A percentile compares a stretch with the other conserved stretches of the same genome.
These are phyloP conservation scores for Sciurus carolinensis DNA, from an alignment of 2,797 vertebrate species.

Conservation along the genomic window DNA sequence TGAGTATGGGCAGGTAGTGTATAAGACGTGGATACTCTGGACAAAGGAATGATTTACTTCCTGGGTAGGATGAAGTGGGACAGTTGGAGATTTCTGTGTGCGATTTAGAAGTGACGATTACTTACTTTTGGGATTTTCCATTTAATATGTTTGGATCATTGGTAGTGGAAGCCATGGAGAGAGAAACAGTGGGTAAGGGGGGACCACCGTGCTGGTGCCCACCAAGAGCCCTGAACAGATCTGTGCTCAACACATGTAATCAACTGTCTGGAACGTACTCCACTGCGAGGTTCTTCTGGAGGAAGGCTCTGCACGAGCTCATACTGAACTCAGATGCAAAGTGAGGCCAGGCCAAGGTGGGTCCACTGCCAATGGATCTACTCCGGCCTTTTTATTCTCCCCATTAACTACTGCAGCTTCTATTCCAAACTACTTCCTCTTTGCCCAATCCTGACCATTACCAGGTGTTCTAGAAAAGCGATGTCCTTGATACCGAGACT, in stretches of 20 bases:
- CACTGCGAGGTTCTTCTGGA: accelerated
- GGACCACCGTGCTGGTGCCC: neutral
- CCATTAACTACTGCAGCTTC: neutral
- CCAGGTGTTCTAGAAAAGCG: conserved; percentile 66
- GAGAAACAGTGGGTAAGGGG: neutral
- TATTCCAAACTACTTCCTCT: neutral
- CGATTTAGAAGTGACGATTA: neutral
- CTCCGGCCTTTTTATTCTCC: accelerated
- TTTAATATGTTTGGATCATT: neutral
- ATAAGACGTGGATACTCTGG: neutral
- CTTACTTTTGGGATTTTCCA: neutral
- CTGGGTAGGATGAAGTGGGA: too few relatives aligned
- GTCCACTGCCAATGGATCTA: neutral
- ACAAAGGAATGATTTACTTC: too few relatives aligned
- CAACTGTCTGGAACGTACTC: neutral
- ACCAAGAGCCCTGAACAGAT: neutral
- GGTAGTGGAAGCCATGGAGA: neutral
- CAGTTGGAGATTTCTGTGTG: neutral
- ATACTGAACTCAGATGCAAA: too few relatives aligned
- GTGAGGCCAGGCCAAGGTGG: neutral
- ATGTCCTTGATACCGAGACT: conserved; percentile 69
- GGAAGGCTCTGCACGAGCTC: neutral
- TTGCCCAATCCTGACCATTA: conserved; percentile 53
- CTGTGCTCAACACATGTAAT: accelerated
- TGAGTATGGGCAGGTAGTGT: neutral